Percentiles rank a stretch among this genome's conserved stretches.
phyloP scores from a whole-genome alignment of 2,797 vertebrate genomes.

The Hyperoplus lanceolatus region DNA sequence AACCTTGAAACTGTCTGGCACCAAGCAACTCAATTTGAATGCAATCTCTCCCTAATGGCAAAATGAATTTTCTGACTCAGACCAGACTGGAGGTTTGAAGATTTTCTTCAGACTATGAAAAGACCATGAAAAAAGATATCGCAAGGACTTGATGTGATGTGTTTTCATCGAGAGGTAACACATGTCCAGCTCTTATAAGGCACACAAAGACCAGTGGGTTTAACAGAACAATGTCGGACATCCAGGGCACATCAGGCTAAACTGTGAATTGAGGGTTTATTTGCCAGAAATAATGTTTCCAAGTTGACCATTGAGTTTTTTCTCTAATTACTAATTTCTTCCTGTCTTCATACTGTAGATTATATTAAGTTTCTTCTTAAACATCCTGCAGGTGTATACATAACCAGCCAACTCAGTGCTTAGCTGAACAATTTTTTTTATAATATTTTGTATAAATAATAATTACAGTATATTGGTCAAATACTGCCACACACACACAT shows the following conservation, averaged over 20 bases:
- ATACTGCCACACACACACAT: constrained; percentile 46
- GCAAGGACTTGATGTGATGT: constrained; percentile 13
- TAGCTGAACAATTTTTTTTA: constrained; percentile 50
- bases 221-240: constrained; percentile 6
- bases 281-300: not conserved
- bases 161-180: not conserved
- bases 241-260: constrained; percentile 10
- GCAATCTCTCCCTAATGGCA: too few species aligned
- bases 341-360: constrained; percentile 33
- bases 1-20: not conserved
- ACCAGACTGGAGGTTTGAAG: not conserved
- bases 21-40: not conserved
- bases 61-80: not conserved
- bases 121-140: not conserved
- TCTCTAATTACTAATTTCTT: constrained; percentile 39
- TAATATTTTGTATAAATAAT: constrained; percentile 35
- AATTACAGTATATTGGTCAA: constrained; percentile 32
- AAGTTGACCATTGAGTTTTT: constrained; percentile 38
- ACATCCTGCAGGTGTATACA: constrained; percentile 43
- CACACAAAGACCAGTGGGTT: constrained; percentile 8
- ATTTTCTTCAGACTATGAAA: not conserved
- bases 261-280: not conserved
- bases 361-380: constrained; percentile 52
- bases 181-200: constrained; percentile 7
- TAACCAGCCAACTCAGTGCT: constrained; percentile 44